Conservation (phyloP, 2,888 invertebrate genomes). For the Notodonta ziczac region DNA sequence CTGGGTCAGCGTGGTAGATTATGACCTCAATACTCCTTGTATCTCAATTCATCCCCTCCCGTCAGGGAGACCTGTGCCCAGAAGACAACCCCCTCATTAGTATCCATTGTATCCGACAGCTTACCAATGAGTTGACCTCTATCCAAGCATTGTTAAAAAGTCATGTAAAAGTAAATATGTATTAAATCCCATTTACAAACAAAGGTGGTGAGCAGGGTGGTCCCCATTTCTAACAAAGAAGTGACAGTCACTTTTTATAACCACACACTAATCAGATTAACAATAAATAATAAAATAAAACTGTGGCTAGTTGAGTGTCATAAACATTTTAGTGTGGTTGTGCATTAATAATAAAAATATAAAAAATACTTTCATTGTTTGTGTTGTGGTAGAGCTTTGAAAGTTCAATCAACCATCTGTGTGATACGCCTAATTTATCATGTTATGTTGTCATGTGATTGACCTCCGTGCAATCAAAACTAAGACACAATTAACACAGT, state of each 20-base stretch:
- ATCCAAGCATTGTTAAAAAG: slow-evolving; percentile 17
- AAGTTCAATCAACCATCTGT: no score
- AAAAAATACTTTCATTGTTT: not conserved
- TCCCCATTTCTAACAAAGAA: slow-evolving; percentile 51
- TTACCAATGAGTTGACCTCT: not conserved
- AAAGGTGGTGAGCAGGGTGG: slow-evolving; percentile 57
- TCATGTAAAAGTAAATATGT: slow-evolving; percentile 4
- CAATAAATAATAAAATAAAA: slow-evolving; percentile 54
- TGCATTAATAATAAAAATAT: slow-evolving; percentile 14
- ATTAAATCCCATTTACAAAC: slow-evolving; percentile 42
- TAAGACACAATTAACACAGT: slow-evolving; percentile 4
- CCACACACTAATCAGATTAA: slow-evolving; percentile 59
- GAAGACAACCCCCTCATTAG: no score
- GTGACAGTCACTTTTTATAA: slow-evolving; percentile 57
- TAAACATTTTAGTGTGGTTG: slow-evolving; percentile 27
- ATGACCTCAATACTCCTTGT: no score
- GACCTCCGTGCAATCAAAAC: slow-evolving; percentile 1
- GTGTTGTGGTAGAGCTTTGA: not conserved
- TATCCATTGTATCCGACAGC: no score
- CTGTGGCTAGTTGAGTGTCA: slow-evolving; percentile 31
- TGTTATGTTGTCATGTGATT: not conserved
- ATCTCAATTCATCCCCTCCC: no score
- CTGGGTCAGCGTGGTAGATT: no score
- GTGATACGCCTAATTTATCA: no score
- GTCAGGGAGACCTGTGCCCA: no score